Evolutionary conservation across 2,113 vertebrate genomes (phyloP).

Genomic region (Phocoena sinus): DNA sequence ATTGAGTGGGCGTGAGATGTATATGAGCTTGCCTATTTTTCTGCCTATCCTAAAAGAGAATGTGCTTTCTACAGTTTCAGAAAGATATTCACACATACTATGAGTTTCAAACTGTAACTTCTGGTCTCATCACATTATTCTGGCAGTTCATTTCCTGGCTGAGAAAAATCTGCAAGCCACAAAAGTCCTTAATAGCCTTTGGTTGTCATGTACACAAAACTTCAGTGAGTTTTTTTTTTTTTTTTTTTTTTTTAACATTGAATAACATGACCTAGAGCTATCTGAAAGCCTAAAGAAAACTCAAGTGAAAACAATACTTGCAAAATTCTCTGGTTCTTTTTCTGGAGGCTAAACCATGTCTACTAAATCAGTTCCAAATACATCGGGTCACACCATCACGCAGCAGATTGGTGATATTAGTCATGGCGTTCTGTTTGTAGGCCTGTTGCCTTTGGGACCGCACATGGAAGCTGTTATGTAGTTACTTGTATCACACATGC

Average conservation of each 20-base stretch:
- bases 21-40: background rate
- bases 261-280: background rate
- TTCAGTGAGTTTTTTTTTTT: background rate
- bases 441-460: background rate
- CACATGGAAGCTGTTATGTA: background rate
- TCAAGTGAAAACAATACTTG: background rate
- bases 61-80: background rate
- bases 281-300: background rate
- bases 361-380: background rate
- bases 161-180: constrained; percentile 29
- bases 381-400: background rate
- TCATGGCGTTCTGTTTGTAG: background rate
- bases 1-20: background rate
- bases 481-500: background rate
- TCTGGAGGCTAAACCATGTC: background rate
- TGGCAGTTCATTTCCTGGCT: constrained; percentile 51
- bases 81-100: background rate
- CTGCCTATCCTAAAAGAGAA: background rate
- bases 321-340: background rate
- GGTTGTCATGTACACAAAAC: background rate
- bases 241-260: background rate
- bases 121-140: background rate
- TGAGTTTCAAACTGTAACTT: background rate
- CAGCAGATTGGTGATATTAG: background rate
- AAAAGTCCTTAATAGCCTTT: background rate